Conservation (phyloP, 1,140 invertebrate genomes). For the Stratiolaelaps scimitus region DNA sequence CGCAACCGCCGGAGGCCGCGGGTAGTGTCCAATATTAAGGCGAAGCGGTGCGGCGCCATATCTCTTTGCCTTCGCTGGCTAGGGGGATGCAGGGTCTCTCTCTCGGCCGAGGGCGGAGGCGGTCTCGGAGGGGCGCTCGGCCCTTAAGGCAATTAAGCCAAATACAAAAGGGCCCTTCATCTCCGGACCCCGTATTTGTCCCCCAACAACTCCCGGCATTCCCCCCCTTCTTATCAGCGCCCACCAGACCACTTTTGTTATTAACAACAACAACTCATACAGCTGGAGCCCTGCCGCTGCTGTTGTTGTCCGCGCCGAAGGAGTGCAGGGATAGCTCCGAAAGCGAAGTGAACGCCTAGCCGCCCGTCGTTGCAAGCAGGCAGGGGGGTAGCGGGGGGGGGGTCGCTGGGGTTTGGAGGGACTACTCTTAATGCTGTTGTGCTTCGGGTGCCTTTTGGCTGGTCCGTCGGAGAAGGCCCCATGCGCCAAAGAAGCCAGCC, state of each 20-base stretch:
- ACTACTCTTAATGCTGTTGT: too few species aligned
- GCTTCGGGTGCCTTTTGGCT: too few species aligned
- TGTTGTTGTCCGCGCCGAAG: background rate
- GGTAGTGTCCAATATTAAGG: constrained; percentile 28
- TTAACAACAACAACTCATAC: constrained; percentile 29
- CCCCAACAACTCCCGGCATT: background rate
- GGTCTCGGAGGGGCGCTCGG: too few species aligned
- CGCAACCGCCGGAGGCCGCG: background rate
- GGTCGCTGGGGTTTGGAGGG: too few species aligned
- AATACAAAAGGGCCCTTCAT: constrained; percentile 29
- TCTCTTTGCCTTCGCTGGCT: constrained; percentile 6
- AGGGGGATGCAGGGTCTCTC: background rate
- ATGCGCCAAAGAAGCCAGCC: too few species aligned
- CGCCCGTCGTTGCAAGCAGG: too few species aligned
- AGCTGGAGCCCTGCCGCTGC: constrained; percentile 3
- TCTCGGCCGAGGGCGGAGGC: too few species aligned
- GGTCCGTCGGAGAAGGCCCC: too few species aligned
- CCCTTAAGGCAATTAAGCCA: constrained; percentile 26
- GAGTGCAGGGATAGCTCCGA: background rate
- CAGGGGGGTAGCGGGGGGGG: too few species aligned
- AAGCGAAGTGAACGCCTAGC: too few species aligned
- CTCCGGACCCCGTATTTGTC: background rate
- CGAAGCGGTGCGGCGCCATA: background rate
- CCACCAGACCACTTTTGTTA: constrained; percentile 29
- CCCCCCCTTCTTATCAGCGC: constrained; percentile 27